Evolutionary conservation across 2,888 invertebrate species (phyloP).

Genomic region (Aspidapion aeneum): DNA sequence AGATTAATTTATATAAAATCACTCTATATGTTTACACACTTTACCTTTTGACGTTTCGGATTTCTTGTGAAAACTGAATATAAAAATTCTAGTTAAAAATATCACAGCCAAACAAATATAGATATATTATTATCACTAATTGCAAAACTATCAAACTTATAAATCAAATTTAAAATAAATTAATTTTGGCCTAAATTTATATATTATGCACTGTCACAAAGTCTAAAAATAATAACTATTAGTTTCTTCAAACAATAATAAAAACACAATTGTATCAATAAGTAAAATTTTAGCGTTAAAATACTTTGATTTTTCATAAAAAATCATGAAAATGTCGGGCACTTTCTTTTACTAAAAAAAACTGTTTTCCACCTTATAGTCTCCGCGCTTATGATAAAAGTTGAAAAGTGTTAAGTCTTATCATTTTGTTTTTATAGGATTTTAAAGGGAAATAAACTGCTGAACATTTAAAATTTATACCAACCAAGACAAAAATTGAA

Average conservation of each 20-base stretch:
- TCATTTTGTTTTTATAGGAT: neutral
- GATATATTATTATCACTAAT: too few relatives aligned
- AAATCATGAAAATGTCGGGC: neutral
- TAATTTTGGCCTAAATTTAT: too few relatives aligned
- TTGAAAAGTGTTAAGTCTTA: neutral
- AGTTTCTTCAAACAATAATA: neutral
- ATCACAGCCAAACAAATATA: too few relatives aligned
- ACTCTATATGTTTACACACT: too few relatives aligned
- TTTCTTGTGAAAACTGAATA: too few relatives aligned
- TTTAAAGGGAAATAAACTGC: neutral
- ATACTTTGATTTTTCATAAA: neutral
- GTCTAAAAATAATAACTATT: neutral
- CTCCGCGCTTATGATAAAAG: neutral
- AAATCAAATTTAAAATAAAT: too few relatives aligned
- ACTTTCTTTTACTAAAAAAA: neutral
- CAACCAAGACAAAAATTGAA: too few relatives aligned
- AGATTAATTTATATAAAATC: too few relatives aligned
- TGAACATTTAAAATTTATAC: neutral
- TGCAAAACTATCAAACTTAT: too few relatives aligned
- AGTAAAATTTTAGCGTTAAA: neutral
- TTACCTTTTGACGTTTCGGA: too few relatives aligned
- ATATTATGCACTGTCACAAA: neutral
- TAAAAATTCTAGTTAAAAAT: too few relatives aligned
- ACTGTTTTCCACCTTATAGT: neutral
- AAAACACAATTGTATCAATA: neutral